Base-by-base conservation (phyloP, 2,113 vertebrate genomes). In the Symphodus melops region DNA sequence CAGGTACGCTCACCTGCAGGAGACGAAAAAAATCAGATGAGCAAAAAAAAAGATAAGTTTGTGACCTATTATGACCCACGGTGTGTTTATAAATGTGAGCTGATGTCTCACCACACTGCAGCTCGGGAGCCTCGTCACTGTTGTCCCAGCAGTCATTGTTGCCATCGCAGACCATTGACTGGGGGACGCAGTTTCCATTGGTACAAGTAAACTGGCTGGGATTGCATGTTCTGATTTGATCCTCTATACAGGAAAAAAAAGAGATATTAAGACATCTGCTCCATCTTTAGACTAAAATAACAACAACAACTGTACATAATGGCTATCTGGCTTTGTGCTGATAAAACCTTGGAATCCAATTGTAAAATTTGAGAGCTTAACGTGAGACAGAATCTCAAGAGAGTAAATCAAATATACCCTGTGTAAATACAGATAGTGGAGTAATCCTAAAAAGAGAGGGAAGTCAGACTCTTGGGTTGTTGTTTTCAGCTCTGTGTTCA, bases 101-200 rank as follows among this genome's bases (percentile, higher is more conserved):
- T 70, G 20, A 13, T 58, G 1, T 72, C 90, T 92, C 66, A 94
- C 93, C 93, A 73, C 93, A 94, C 61, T 92, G 79, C 61, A 93
- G 87, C 25, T 94, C 93, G 57, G 95, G 88, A 59, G 91, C 97
- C 85, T 99, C 97, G 20, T 99, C 97, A 66, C 97, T 98, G 92
- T 91, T 94, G 86, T 99, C 97, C 83, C 95, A 95, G 81, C 97
- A 99, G 89, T 99, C 97, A 0, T 97, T 96, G 92, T 96, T 97
- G 54, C 97, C 93, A 20, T 94, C 92, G 51, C 93, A 94, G 19
- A 88, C 60, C 72, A 93, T 2, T 11, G 65, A 83, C 48, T 70
- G 62, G 10, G 90, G 90, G 64, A 94, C 42, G 52, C 93, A 94
- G 89, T 93, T 90, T n/a, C 93, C 93, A 23, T 92, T 92, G 8